Conservation (phyloP, 1,140 invertebrate species). For the Lucilia sericata region DNA sequence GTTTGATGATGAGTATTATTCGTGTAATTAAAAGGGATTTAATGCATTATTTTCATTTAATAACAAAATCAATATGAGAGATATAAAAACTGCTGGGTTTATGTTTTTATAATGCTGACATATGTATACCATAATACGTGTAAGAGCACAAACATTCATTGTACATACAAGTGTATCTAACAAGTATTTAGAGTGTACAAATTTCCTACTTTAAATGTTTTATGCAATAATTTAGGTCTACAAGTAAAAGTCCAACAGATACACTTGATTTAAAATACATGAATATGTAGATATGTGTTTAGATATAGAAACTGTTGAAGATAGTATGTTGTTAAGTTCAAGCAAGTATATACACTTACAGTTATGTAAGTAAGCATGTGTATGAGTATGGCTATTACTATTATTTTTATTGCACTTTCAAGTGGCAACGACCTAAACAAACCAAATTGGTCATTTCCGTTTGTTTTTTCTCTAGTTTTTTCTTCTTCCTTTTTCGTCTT, state of each 20-base stretch:
- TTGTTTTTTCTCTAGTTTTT: neutral
- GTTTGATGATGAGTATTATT: no score
- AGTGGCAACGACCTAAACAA: constrained; percentile 43
- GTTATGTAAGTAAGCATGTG: no score
- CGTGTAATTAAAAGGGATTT: no score
- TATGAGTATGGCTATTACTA: no score
- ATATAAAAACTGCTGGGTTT: no score
- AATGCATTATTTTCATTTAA: no score
- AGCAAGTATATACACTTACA: neutral
- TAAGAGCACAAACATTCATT: no score
- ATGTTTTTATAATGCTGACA: no score
- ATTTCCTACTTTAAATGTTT: constrained; percentile 28
- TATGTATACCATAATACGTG: no score
- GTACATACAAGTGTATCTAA: neutral
- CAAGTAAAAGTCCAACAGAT: neutral
- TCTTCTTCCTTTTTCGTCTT: neutral
- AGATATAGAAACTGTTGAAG: neutral
- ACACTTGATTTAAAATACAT: neutral
- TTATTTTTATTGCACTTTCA: constrained; percentile 37
- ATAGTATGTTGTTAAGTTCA: neutral
- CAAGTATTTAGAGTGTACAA: constrained; percentile 25
- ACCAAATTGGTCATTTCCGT: constrained; percentile 43
- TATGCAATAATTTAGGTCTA: neutral
- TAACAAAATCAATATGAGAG: no score
- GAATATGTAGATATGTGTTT: neutral